phyloP scores from a whole-genome alignment of 2,113 vertebrate genomes.

The Brachypteracias leptosomus region DNA sequence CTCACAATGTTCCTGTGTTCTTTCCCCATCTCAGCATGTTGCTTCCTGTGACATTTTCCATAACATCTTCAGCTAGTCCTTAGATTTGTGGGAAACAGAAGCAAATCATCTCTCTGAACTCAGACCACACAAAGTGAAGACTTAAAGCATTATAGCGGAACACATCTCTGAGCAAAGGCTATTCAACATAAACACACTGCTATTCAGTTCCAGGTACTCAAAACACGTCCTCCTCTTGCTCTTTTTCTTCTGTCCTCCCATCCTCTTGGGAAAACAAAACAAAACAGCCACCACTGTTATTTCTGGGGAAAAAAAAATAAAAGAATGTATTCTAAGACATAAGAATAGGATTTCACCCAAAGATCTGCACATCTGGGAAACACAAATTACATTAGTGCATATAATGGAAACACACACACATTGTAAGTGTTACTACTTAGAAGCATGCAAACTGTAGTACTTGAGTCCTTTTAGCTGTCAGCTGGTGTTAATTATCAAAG shows the following conservation, averaged over 20 bases:
- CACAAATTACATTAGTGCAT: not conserved
- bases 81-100: constrained; percentile 49
- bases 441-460: not conserved
- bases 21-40: not conserved
- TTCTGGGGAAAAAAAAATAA: not conserved
- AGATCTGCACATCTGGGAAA: not conserved
- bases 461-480: not conserved
- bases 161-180: not conserved
- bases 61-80: constrained; percentile 7
- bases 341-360: not conserved
- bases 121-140: constrained; percentile 35
- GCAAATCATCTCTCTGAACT: not conserved
- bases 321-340: not conserved
- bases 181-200: not conserved
- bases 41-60: constrained; percentile 51
- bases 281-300: not conserved
- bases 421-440: not conserved
- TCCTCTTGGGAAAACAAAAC: not conserved
- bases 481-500: not conserved
- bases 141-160: not conserved
- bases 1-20: not conserved
- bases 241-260: not conserved
- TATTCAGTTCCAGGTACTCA: not conserved
- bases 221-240: not conserved
- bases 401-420: not conserved